Conservation (phyloP, 2,113 vertebrate species). For the Megatriorchis doriae region DNA sequence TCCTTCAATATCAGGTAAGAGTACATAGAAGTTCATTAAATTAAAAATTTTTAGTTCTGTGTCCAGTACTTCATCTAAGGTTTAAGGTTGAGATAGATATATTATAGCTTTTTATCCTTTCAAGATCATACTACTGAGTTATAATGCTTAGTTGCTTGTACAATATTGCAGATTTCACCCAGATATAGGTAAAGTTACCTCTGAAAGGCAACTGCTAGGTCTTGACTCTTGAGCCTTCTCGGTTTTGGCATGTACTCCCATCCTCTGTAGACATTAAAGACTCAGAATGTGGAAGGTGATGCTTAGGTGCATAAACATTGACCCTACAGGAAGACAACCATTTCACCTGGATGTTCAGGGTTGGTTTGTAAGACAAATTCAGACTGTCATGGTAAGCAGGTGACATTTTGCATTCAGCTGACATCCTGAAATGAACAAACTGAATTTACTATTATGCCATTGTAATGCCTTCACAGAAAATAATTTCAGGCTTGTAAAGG, state of each 20-base stretch:
- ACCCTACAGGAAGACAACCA: background rate
- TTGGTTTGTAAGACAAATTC: background rate
- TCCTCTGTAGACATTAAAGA: background rate
- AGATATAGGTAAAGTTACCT: background rate
- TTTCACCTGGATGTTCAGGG: background rate
- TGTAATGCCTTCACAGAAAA: background rate
- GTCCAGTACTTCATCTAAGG: background rate
- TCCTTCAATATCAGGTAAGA: background rate
- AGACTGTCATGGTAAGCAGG: background rate
- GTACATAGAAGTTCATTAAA: background rate
- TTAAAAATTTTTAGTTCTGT: background rate
- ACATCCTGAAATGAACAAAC: background rate
- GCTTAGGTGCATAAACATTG: background rate
- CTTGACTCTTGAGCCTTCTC: background rate
- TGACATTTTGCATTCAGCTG: background rate
- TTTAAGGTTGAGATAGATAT: background rate
- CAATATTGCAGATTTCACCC: background rate
- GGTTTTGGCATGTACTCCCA: background rate
- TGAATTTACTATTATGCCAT: background rate
- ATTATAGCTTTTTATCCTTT: background rate
- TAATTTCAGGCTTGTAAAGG: background rate
- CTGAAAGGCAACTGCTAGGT: background rate
- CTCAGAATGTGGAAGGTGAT: background rate
- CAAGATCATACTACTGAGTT: background rate
- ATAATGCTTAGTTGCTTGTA: background rate